Percentiles rank a stretch among this genome's conserved stretches.
phyloP scores from a whole-genome alignment of 1,140 invertebrate species.

The Pteromalus puparum region DNA sequence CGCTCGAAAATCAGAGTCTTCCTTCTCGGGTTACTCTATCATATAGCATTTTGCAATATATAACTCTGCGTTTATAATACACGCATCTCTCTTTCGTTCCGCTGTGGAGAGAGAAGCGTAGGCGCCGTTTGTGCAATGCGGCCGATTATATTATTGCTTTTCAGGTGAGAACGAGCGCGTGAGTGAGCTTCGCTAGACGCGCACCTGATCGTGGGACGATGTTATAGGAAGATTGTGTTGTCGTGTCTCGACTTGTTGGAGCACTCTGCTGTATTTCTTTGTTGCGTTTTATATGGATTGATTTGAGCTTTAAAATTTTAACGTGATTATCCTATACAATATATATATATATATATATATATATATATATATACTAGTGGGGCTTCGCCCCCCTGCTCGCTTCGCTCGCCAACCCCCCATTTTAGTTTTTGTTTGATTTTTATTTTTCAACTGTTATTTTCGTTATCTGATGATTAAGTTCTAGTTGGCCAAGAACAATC shows the following conservation, averaged over 20 bases:
- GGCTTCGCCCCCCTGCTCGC: too few species aligned
- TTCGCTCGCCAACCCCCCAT: too few species aligned
- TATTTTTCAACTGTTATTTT: too few species aligned
- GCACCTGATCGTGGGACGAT: constrained; percentile 36
- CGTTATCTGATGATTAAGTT: too few species aligned
- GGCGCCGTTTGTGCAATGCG: neutral
- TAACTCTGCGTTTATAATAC: neutral
- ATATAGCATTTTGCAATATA: neutral
- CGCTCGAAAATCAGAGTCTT: neutral
- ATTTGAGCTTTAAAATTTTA: neutral
- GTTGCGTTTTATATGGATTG: neutral
- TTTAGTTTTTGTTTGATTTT: too few species aligned
- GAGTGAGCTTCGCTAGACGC: neutral
- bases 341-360: too few species aligned
- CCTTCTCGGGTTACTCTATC: neutral
- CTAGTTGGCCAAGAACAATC: too few species aligned
- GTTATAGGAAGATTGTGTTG: neutral
- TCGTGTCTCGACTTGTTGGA: neutral
- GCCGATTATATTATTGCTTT: constrained; percentile 23
- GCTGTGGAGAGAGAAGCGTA: neutral
- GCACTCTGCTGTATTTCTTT: neutral
- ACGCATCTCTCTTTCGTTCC: neutral
- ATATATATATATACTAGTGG: too few species aligned
- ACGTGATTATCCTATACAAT: too few species aligned
- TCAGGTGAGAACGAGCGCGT: constrained; percentile 14